Evolutionary conservation across 2,797 vertebrate species (phyloP), one percentile per base, ranked within the genome.

Genomic region (Cynodonichthys magdalenae): DNA sequence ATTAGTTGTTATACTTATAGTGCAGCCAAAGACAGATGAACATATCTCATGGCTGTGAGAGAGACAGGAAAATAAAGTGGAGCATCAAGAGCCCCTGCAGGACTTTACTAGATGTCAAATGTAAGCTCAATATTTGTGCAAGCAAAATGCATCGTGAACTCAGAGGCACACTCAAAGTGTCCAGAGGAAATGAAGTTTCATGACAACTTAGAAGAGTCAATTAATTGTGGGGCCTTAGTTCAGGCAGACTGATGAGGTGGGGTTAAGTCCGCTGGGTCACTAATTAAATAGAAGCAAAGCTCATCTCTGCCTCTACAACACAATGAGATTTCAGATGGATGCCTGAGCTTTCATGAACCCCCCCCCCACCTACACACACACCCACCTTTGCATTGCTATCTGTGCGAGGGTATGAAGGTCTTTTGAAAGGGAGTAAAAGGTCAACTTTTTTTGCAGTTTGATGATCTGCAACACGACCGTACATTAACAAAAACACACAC

Each of bases 281-380:
- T 93, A 92, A 93, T 93, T 93, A 92, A 91, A 92, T 91, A 81
- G 70, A 86, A 79, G 88, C 74, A 64, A 81, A 82, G 74, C 87
- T 84, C 67, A 69, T 86, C 70, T 81, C 69, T 75, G 74, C 74
- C 53, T 69, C 58, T 53, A 69, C 73, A 62, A 71, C 68, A 78
- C 69, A 72, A 62, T 63, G 55, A 59, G 68, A 49, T 80, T 78
- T 53, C 48, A 83, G 77, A 85, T 78, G 39, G 76, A 77, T 74
- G 69, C 73, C 53, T 63, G 60, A 6, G n/a, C 53, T 60, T 69
- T 34, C 67, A 56, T 42, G 67, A 46, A 17, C 53, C 45, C 36
- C 46, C 36, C 19, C n/a, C 17, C 31, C 27, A 27, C 1, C 14
- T 29, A 24, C 20, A 46, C 29, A 44, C 6, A 24, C 27, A n/a